phyloP scores from a whole-genome alignment of 2,113 vertebrate species.

The Oreotrochilus melanogaster region DNA sequence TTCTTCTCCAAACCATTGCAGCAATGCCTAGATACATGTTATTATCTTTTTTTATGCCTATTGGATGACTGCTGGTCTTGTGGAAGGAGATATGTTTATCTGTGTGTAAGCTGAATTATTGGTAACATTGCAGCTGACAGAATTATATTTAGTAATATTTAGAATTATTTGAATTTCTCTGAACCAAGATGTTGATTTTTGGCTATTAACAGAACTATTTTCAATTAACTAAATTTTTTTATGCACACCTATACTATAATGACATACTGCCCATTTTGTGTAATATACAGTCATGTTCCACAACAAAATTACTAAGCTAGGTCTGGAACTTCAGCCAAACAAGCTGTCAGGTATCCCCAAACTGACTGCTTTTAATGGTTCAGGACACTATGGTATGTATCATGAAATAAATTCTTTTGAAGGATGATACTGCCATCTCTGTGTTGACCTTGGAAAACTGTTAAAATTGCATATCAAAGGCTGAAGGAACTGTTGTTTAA shows the following conservation, averaged over 20 bases:
- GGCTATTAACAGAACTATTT: not conserved
- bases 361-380: conserved; percentile 16
- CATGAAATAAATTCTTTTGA: not conserved
- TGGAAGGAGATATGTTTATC: not conserved
- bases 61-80: not conserved
- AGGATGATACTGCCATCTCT: conserved; percentile 3
- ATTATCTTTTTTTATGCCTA: not conserved
- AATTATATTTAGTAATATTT: conserved; percentile 21
- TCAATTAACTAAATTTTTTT: not conserved
- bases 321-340: conserved; percentile 10
- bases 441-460: not conserved
- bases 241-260: not conserved
- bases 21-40: not conserved
- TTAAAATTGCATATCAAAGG: conserved; percentile 47
- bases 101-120: not conserved
- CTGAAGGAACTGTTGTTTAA: not conserved
- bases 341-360: conserved; percentile 9
- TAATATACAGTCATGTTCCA: not conserved
- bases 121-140: not conserved
- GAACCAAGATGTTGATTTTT: not conserved
- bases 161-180: not conserved
- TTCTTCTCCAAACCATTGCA: not conserved
- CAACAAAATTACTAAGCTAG: not conserved
- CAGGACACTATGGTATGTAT: not conserved
- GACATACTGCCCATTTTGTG: not conserved